A percentile compares a stretch with the other conserved stretches of the same genome.
Evolutionary conservation across 2,113 vertebrate genomes (phyloP).

Genomic region (Mobula hypostoma): DNA sequence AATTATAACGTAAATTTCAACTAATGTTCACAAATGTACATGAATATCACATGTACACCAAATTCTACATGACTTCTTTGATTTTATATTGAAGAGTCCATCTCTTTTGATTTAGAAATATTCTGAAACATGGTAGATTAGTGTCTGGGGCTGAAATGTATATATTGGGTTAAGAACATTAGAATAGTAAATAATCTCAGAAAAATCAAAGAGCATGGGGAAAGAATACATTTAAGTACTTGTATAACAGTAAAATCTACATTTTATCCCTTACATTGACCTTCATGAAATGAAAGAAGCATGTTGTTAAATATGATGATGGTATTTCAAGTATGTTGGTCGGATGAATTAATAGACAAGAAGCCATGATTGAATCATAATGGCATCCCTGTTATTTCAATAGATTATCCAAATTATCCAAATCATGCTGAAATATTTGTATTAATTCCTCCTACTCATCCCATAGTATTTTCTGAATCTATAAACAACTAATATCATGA

Average conservation of each 20-base stretch:
- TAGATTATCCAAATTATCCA: not conserved
- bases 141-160: not conserved
- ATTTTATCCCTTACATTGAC: conserved; percentile 7
- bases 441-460: not conserved
- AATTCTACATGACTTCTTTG: not conserved
- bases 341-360: not conserved
- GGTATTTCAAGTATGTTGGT: not conserved
- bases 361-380: not conserved
- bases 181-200: not conserved
- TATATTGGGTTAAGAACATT: not conserved
- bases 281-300: not conserved
- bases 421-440: not conserved
- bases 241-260: not conserved
- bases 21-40: not conserved
- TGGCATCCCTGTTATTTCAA: not conserved
- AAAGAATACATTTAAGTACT: not conserved
- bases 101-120: not conserved
- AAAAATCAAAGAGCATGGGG: not conserved
- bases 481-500: not conserved
- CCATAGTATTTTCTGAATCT: not conserved
- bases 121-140: conserved; percentile 13
- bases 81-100: not conserved
- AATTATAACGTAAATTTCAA: not conserved
- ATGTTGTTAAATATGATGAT: not conserved
- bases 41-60: not conserved